Evolutionary conservation across 1,140 invertebrate species (phyloP), one percentile per base, ranked within the genome.

Genomic region (Meloidogyne exigua): DNA sequence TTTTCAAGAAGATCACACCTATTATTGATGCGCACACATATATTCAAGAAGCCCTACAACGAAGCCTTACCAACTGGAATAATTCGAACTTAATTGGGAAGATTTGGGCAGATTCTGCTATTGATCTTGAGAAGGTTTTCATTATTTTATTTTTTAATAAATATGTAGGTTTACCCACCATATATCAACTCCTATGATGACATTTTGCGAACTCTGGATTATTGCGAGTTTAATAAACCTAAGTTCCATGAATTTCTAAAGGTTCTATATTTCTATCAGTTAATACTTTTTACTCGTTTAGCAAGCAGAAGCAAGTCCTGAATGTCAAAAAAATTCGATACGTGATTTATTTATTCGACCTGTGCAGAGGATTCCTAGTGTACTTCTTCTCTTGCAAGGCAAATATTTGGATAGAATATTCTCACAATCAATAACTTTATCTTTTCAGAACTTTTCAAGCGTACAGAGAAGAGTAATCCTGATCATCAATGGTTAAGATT

Each of bases 121-220:
- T 13, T 4, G 77, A 79, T 39, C 71, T 76, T 49, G 76, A 63
- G 36, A 28, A 44, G 32, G 74, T 75, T 26, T n/a, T 12, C 21
- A 18, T 39, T 32, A 13, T 69, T 11, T 25, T 12, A 21, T 18
- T 18, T 42, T 21, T 25, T n/a, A n/a, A n/a, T n/a, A n/a, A n/a
- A 12, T 32, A 18, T 49, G 1, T 66, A 78, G 67, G 77, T 73
- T 39, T 81, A 81, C 23, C 72, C 75, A 12, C 79, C 78, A 10
- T 81, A 81, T 65, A 76, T 81, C 15, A 81, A 81, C 70, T 70
- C 36, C 10, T 81, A 82, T 36, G 79, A 81, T 62, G 68, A 78
- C 25, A 65, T 66, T 36, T 65, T 66, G 0, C 25, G 57, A 15
- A 69, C 68, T 7, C 32, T 81, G n/a, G 75, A 81, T 11, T 25